A percentile compares a stretch with the other conserved stretches of the same genome.
Evolutionary conservation across 2,888 invertebrate genomes (phyloP).

Genomic region (Falcaria lacertinaria): DNA sequence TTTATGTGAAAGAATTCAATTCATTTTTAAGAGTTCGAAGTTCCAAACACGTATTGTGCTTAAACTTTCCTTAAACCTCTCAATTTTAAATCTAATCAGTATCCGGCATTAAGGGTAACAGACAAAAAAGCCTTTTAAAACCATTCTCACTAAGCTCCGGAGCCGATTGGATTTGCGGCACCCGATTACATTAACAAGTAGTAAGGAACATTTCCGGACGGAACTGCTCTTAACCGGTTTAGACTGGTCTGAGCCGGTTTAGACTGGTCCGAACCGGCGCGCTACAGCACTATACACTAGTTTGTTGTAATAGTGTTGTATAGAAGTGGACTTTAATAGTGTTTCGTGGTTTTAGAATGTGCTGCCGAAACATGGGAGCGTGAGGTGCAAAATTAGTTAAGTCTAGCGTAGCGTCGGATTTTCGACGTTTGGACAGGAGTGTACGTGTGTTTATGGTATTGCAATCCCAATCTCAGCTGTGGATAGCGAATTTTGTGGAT

Average conservation of each 20-base stretch:
- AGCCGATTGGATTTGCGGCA: slow-evolving; percentile 57
- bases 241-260: slow-evolving; percentile 53
- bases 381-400: slow-evolving; percentile 42
- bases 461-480: neutral
- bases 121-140: slow-evolving; percentile 16
- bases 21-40: neutral
- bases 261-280: slow-evolving; percentile 33
- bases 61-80: neutral
- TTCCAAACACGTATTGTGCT: neutral
- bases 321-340: slow-evolving; percentile 49
- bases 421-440: slow-evolving; percentile 10
- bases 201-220: slow-evolving; percentile 59
- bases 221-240: slow-evolving; percentile 59
- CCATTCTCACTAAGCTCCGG: slow-evolving; percentile 5
- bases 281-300: slow-evolving; percentile 31
- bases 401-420: slow-evolving; percentile 16
- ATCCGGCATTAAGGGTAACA: neutral
- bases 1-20: neutral
- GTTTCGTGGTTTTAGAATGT: slow-evolving; percentile 49
- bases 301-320: slow-evolving; percentile 45
- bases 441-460: slow-evolving; percentile 4
- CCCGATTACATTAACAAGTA: slow-evolving; percentile 65
- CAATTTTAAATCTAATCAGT: too few relatives aligned
- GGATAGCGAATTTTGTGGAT: neutral
- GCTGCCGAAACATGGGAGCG: slow-evolving; percentile 38